Conservation (phyloP, 2,797 vertebrate genomes). For the Sylvia borin region DNA sequence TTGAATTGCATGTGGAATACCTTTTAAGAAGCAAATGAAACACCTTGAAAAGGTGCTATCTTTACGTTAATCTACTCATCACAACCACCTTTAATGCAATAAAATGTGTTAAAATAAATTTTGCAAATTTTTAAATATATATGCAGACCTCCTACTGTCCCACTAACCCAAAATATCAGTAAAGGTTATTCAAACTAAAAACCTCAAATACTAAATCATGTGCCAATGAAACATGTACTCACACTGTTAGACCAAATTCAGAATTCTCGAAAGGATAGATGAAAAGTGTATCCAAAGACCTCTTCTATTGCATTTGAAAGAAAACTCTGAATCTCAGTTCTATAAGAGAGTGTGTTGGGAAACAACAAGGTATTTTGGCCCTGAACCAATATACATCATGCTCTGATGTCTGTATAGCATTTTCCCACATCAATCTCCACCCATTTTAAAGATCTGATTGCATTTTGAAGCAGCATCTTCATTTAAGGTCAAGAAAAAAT, state of each 20-base stretch:
- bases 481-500: conserved; percentile 76
- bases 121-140: background rate
- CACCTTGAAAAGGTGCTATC: background rate
- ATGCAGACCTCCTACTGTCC: background rate
- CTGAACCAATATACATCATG: background rate
- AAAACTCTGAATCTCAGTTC: background rate
- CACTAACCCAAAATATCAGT: background rate
- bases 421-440: background rate
- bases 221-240: background rate
- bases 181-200: background rate
- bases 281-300: background rate
- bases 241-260: background rate
- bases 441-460: conserved; percentile 44
- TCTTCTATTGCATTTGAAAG: background rate
- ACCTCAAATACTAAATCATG: background rate
- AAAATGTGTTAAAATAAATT: background rate
- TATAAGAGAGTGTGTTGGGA: background rate
- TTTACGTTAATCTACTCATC: background rate
- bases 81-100: background rate
- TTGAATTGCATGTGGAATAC: background rate
- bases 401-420: conserved; percentile 18
- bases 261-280: background rate
- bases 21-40: background rate
- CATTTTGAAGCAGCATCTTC: conserved; percentile 61
- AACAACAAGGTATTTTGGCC: conserved; percentile 7